Conservation (phyloP, 2,797 vertebrate species). For the Pelodytes ibericus region DNA sequence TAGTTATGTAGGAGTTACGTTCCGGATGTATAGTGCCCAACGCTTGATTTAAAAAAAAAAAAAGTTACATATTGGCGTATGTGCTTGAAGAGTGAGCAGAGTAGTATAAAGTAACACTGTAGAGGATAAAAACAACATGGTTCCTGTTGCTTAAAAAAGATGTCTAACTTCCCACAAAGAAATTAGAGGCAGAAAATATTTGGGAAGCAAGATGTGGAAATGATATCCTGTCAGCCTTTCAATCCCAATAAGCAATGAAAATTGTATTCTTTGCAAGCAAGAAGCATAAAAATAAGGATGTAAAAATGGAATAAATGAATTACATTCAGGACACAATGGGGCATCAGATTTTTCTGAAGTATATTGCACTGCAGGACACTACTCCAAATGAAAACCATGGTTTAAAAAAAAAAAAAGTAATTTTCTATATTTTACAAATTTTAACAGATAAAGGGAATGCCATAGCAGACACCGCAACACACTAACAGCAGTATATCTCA, state of each 20-base stretch:
- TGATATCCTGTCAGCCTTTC: slow-evolving; percentile 45
- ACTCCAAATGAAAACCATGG: slow-evolving; percentile 53
- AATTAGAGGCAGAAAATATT: slow-evolving; percentile 10
- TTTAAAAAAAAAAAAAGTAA: slow-evolving; percentile 49
- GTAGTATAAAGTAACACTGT: neutral
- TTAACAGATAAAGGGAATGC: slow-evolving; percentile 44
- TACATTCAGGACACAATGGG: slow-evolving; percentile 52
- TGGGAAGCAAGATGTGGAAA: slow-evolving; percentile 34
- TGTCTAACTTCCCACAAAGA: neutral
- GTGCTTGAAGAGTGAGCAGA: neutral
- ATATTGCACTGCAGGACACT: slow-evolving; percentile 50
- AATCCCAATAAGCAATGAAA: slow-evolving; percentile 29
- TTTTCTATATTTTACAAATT: slow-evolving; percentile 53
- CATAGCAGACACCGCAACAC: slow-evolving; percentile 41
- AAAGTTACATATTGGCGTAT: too few species aligned
- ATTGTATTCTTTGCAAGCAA: slow-evolving; percentile 41
- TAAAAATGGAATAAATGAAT: slow-evolving; percentile 53
- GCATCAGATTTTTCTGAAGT: slow-evolving; percentile 49
- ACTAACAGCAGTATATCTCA: slow-evolving; percentile 45
- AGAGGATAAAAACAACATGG: neutral
- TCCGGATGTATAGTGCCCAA: too few species aligned
- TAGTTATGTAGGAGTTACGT: too few species aligned
- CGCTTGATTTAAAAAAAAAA: too few species aligned
- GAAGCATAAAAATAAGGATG: slow-evolving; percentile 42
- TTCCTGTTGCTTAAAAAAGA: neutral